Evolutionary conservation across 2,113 vertebrate species (phyloP), one percentile per base, ranked within the genome.

Genomic region (Daphoenositta chrysoptera): DNA sequence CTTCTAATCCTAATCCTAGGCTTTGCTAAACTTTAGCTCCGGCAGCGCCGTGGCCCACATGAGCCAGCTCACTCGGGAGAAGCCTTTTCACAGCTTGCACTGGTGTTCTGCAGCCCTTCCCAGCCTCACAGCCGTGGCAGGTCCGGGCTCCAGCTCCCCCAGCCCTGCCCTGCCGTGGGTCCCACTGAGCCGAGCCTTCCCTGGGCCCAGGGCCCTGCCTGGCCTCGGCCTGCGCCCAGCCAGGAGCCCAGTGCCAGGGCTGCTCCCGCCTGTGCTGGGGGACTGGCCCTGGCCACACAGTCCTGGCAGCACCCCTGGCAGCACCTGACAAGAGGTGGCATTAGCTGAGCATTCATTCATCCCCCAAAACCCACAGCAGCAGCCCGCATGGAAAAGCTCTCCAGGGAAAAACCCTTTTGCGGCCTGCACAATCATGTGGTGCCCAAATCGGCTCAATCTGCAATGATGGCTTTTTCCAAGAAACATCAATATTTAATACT

Each of bases 21-120:
- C 28, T 35, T 53, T 75, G 33, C 51, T 84, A 58, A 93, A 24
- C 65, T 42, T 66, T 5, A 82, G 30, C 30, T 54, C 16, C 7
- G 2, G 50, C 50, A 48, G 42, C 0, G 0, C 42, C 0, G 0
- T 7, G 13, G 22, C 19, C 33, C 69, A 66, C 22, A 33, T 0
- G 7, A 87, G 33, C 5, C 42, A 71, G 8, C 30, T 79, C 16
- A 39, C 33, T 19, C 0, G 1, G n/a, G 14, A 69, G 21, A 76
- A 71, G 83, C 18, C 18, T 44, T 85, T 82, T 16, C 37, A 24
- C 42, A 47, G 60, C 8, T 37, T 39, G 15, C 12, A 5, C 33
- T 45, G 31, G 9, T 50, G 51, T 39, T 77, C 8, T 3, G 4
- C 42, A 71, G 12, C 13, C 33, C 11, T 58, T 89, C 33, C 26